A percentile compares a stretch with the other conserved stretches of the same genome.
These are phyloP conservation scores for Zosterops lateralis DNA, from an alignment of 2,113 vertebrate genomes.

Conservation along the genomic window DNA sequence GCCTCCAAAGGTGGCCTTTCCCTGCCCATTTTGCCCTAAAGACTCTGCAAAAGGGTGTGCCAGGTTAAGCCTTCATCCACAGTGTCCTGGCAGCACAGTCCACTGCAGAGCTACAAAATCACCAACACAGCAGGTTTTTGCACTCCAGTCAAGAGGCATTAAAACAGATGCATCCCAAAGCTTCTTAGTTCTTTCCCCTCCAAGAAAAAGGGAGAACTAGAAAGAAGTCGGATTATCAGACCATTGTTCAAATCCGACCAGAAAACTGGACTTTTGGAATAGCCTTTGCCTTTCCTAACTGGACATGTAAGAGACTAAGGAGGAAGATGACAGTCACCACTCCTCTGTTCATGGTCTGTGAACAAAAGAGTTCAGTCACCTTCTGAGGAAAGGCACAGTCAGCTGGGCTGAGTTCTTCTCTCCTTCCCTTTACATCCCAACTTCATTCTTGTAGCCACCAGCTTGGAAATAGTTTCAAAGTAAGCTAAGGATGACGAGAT, in stretches of 20 bases:
- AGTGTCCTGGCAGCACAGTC: not conserved
- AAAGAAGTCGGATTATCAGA: not conserved
- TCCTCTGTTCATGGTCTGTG: not conserved
- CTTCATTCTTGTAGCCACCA: not conserved
- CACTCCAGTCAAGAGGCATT: not conserved
- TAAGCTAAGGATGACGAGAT: not conserved
- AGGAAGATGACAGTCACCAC: fast-evolving
- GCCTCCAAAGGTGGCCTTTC: not conserved
- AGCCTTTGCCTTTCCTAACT: not conserved
- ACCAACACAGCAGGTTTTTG: not conserved
- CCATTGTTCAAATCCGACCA: not conserved
- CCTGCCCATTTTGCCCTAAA: not conserved
- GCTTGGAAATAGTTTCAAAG: not conserved
- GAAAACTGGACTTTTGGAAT: fast-evolving
- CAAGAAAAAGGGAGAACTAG: not conserved
- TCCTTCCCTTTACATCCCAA: not conserved
- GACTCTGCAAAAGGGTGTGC: not conserved
- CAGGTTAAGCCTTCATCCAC: not conserved
- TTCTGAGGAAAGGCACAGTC: not conserved
- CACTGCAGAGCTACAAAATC: not conserved
- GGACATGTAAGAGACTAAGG: not conserved
- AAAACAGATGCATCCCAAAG: not conserved
- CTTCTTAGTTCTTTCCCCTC: not conserved
- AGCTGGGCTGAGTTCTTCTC: not conserved
- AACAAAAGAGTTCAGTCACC: not conserved